Evolutionary conservation across 1,140 invertebrate genomes (phyloP).

Genomic region (Trichomalopsis sarcophagae): DNA sequence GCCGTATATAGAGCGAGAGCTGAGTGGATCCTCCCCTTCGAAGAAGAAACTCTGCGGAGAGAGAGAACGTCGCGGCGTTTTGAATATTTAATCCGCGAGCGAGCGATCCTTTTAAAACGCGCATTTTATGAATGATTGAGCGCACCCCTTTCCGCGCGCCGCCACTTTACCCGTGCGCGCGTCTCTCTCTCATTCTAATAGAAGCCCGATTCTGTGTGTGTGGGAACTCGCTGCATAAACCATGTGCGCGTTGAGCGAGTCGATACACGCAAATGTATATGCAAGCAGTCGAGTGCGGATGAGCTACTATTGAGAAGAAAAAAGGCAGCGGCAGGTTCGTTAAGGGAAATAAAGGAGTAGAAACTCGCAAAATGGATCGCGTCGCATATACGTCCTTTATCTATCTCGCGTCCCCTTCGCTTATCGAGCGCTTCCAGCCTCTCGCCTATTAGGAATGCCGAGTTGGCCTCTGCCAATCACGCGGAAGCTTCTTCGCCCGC

Average conservation of each 20-base stretch:
- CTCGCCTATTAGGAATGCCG: conserved; percentile 59
- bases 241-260: neutral
- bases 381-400: neutral
- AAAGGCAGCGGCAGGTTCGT: neutral
- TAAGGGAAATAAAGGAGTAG: conserved; percentile 6
- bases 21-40: neutral
- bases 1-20: neutral
- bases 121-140: conserved; percentile 62
- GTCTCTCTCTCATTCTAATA: conserved; percentile 30
- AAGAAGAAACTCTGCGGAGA: conserved; percentile 12
- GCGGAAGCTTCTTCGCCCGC: conserved; percentile 57
- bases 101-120: conserved; percentile 55
- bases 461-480: conserved; percentile 63
- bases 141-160: conserved; percentile 3
- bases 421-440: conserved; percentile 14
- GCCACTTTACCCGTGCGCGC: conserved; percentile 29
- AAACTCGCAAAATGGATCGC: neutral
- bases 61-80: neutral
- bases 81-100: conserved; percentile 56
- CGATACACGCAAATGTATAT: no score
- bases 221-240: neutral
- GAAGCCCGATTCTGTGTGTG: neutral
- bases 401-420: neutral
- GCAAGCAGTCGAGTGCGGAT: no score
- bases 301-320: no score